Evolutionary conservation across 2,888 invertebrate species (phyloP).

Genomic region (Cyrtodaria siliqua): DNA sequence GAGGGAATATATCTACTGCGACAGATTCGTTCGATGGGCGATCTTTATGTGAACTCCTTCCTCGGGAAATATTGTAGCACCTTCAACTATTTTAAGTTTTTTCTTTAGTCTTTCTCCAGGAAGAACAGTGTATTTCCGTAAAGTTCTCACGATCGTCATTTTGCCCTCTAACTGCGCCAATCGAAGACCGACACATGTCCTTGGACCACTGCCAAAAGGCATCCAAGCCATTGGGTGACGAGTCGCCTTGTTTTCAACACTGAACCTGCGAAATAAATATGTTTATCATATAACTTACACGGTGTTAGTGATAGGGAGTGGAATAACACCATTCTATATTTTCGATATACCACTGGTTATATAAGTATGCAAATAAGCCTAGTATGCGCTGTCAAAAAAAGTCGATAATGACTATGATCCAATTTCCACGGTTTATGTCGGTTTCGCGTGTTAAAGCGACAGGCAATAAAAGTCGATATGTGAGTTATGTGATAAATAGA

Average conservation of each 20-base stretch:
- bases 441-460: too few relatives aligned
- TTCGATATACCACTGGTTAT: too few relatives aligned
- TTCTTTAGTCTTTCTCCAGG: constrained; percentile 65
- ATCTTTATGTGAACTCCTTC: constrained; percentile 68
- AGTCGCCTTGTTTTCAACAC: constrained; percentile 65
- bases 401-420: too few relatives aligned
- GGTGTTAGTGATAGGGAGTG: too few relatives aligned
- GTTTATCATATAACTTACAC: too few relatives aligned
- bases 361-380: too few relatives aligned
- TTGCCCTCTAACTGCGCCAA: constrained; percentile 83
- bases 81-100: constrained; percentile 76
- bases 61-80: constrained; percentile 79
- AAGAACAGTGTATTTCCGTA: constrained; percentile 74
- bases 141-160: constrained; percentile 75
- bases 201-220: constrained; percentile 83
- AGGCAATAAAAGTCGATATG: too few relatives aligned
- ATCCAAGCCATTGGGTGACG: constrained; percentile 81
- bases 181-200: constrained; percentile 81
- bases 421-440: too few relatives aligned
- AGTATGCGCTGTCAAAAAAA: too few relatives aligned
- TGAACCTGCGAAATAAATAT: constrained; percentile 74
- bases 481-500: too few relatives aligned
- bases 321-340: too few relatives aligned
- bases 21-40: neutral
- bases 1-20: too few relatives aligned